Conservation (phyloP, 2,113 vertebrate species). For the Sorex fumeus region DNA sequence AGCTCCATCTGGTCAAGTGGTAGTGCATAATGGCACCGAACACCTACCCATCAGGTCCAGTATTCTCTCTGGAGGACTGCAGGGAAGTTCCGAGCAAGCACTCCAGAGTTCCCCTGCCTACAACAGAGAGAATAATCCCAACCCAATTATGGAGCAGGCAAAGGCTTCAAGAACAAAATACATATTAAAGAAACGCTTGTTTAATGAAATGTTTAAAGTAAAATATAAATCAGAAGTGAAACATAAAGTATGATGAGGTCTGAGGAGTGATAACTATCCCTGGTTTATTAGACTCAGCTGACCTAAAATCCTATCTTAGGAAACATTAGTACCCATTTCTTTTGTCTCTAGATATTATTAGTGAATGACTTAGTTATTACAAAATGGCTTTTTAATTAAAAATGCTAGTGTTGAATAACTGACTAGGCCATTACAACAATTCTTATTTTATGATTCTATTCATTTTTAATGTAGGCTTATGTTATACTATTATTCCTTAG, state of each 20-base stretch:
- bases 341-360: constrained; percentile 51
- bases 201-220: background rate
- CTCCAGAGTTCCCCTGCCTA: too few relatives aligned
- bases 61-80: too few relatives aligned
- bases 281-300: constrained; percentile 23
- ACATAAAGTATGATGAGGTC: background rate
- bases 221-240: background rate
- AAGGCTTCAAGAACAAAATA: background rate
- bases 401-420: constrained; percentile 60
- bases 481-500: constrained; percentile 53
- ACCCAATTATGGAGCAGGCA: background rate
- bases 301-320: constrained; percentile 32
- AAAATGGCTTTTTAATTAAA: constrained; percentile 73
- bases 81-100: too few relatives aligned
- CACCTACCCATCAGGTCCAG: too few relatives aligned
- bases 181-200: background rate
- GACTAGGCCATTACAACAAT: constrained; percentile 24
- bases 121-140: background rate
- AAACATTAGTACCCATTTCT: constrained; percentile 12
- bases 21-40: too few relatives aligned
- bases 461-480: constrained; percentile 60
- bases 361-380: constrained; percentile 60
- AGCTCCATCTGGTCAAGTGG: too few relatives aligned
- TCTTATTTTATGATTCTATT: constrained; percentile 39
- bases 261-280: background rate